Evolutionary conservation across 92 coral and sea anemone species (phyloP).

Genomic region (Epizoanthus illoricatus): DNA sequence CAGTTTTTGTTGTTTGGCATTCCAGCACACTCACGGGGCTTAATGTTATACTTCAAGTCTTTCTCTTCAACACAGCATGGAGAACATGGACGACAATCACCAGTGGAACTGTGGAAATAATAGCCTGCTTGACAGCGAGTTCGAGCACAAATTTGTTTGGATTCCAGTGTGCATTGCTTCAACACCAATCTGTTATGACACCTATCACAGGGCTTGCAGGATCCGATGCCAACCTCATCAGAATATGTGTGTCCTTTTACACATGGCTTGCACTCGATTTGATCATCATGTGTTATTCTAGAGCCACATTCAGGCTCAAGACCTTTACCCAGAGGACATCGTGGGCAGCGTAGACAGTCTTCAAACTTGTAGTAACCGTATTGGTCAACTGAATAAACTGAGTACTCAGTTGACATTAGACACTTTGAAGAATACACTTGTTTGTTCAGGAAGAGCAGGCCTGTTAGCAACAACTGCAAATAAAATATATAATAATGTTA

Average conservation of each 20-base stretch:
- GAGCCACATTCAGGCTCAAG: slow-evolving; percentile 8
- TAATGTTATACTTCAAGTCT: slow-evolving; percentile 10
- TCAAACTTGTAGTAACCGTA: not conserved
- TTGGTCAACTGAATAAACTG: no score
- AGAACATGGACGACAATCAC: not conserved
- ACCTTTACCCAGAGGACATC: slow-evolving; percentile 18
- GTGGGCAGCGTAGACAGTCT: slow-evolving; percentile 6
- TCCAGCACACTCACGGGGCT: slow-evolving; percentile 11
- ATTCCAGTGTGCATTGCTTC: not conserved
- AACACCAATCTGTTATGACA: slow-evolving; percentile 4
- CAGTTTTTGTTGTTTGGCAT: not conserved
- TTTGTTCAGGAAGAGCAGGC: no score
- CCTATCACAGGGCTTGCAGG: slow-evolving; percentile 25
- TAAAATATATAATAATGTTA: no score
- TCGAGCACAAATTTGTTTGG: not conserved
- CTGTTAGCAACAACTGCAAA: no score
- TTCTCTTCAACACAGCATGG: not conserved
- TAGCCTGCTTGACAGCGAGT: not conserved
- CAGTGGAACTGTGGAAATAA: not conserved
- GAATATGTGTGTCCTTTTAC: not conserved
- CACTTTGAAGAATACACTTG: no score
- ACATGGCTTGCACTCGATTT: not conserved
- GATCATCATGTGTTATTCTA: not conserved
- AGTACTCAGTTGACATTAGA: no score
- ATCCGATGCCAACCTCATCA: not conserved